Evolutionary conservation across 2,888 invertebrate genomes (phyloP).

Genomic region (Tinea semifulvella): DNA sequence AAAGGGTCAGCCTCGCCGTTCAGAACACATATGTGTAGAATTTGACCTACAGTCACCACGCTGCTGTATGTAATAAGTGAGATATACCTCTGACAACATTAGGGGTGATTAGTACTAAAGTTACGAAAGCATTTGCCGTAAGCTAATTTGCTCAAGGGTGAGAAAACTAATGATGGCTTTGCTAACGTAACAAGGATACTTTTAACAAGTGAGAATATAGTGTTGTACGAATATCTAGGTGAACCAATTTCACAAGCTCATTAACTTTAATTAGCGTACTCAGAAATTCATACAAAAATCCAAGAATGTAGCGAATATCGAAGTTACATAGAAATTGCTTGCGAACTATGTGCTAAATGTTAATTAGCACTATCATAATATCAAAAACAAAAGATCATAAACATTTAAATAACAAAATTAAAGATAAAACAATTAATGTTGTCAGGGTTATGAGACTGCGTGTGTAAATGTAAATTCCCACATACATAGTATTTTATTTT

Average conservation of each 20-base stretch:
- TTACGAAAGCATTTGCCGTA: no score
- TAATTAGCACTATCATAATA: not conserved
- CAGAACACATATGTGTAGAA: no score
- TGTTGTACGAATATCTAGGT: no score
- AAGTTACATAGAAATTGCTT: not conserved
- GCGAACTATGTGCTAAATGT: not conserved
- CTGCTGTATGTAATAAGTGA: no score
- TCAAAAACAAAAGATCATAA: not conserved
- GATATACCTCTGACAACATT: no score
- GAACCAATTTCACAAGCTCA: conserved; percentile 4
- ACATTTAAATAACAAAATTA: not conserved
- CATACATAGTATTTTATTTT: not conserved
- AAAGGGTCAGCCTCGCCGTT: no score
- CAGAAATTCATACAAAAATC: not conserved
- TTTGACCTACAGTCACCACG: no score
- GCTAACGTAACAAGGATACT: not conserved
- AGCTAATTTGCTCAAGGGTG: not conserved
- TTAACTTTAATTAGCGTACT: conserved; percentile 4
- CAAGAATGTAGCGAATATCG: not conserved
- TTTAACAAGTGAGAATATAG: no score
- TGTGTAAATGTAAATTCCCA: not conserved
- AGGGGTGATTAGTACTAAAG: no score
- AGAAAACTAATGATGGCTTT: not conserved
- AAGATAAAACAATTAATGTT: conserved; percentile 7
- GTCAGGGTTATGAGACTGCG: not conserved